These are phyloP conservation scores for Tenthredo amoena DNA, from an alignment of 2,888 invertebrate genomes.

Conservation along the genomic window DNA sequence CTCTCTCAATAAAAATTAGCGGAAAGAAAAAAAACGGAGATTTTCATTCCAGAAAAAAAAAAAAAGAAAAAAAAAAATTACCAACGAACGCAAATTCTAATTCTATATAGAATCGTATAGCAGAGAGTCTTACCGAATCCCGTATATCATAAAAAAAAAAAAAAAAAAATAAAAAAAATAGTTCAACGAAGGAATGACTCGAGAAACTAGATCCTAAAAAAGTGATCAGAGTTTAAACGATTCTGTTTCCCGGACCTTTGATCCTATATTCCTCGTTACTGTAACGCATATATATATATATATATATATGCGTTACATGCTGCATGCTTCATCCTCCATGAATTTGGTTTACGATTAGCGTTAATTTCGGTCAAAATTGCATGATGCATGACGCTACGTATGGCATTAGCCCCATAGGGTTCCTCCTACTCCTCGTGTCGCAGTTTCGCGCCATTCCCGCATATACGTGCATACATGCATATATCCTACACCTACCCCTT, in stretches of 20 bases:
- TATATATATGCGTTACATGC: background rate
- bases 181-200: too few species aligned
- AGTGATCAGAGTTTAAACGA: too few species aligned
- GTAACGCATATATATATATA: background rate
- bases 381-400: background rate
- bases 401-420: background rate
- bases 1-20: background rate
- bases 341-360: constrained; percentile 14
- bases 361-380: constrained; percentile 34
- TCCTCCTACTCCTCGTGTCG: background rate
- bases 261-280: too few species aligned
- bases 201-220: too few species aligned
- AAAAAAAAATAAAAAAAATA: background rate
- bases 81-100: background rate
- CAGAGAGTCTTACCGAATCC: too few species aligned
- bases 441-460: background rate
- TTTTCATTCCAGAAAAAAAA: background rate
- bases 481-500: too few species aligned
- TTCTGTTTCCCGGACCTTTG: too few species aligned
- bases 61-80: background rate
- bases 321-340: background rate
- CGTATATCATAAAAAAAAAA: too few species aligned
- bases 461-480: background rate
- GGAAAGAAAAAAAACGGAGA: background rate
- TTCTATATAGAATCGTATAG: too few species aligned